Percentiles rank a stretch among this genome's conserved stretches.
phyloP scores from a whole-genome alignment of 2,113 vertebrate genomes.

The Anolis sagrei region DNA sequence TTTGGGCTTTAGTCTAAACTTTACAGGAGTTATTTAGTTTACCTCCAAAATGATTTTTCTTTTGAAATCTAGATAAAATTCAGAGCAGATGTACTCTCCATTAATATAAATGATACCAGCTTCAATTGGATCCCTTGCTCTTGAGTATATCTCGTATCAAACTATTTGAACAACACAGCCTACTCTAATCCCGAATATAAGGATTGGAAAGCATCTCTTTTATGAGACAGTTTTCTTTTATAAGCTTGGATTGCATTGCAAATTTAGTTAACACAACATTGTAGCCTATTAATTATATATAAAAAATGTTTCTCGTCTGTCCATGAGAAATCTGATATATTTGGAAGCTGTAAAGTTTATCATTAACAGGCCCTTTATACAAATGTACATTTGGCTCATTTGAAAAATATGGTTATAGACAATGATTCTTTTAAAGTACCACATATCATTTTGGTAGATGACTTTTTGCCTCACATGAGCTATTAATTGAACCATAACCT shows the following conservation, averaged over 20 bases:
- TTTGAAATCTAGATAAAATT: no score
- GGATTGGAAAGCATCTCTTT: no score
- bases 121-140: no score
- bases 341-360: background rate
- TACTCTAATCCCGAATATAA: background rate
- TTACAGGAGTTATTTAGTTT: no score
- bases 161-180: background rate
- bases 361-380: background rate
- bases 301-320: background rate
- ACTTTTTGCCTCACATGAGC: background rate
- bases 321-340: background rate
- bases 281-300: background rate
- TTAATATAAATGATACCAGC: no score
- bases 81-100: no score
- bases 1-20: no score
- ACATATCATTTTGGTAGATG: conserved; percentile 5
- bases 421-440: background rate
- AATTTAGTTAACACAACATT: background rate
- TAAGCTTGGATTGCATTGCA: background rate
- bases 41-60: no score
- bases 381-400: background rate
- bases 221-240: background rate
- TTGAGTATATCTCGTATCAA: background rate
- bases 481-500: background rate
- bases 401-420: fast-evolving